Evolutionary conservation across 2,113 vertebrate genomes (phyloP), one percentile per base, ranked within the genome.

Genomic region (Tautogolabrus adspersus): DNA sequence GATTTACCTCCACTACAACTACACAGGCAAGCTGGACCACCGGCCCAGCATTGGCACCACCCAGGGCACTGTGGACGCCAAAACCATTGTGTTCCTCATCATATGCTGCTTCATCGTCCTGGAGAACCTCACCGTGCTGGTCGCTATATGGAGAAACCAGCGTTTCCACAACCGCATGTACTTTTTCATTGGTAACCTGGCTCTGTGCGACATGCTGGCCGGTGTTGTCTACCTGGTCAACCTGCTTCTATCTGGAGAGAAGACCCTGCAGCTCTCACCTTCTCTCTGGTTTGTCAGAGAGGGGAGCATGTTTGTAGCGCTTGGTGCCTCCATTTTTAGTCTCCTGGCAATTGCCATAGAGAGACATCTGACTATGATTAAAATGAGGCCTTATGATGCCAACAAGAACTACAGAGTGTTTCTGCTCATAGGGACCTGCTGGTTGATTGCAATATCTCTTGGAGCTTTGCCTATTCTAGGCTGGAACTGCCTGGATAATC

Each of bases 81-180:
- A 96, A 44, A 95, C 91, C 10, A 65, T 93, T 1, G 89, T 94
- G 15, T 96, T 97, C 90, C 89, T 99, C n/a, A 70, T 96, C 51
- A 81, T 98, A 5, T 97, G 97, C 91, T 93, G 96, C 91, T 95
- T 97, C 82, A 98, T 99, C 46, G 93, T 98, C 52, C 74, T 98
- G 89, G 98, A 99, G 94, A 99, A 99, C 90, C 77, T 99, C 75
- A 95, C 97, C 74, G 97, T 99, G 11, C 88, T 99, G 82, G 92
- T 97, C 22, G 97, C 96, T 78, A 97, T 99, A 89, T 99, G 97
- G 97, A 97, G 95, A 84, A 99, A 98, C 89, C 96, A 97, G 73
- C 94, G 92, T 73, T 97, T 99, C 83, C 97, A 99, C 92, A 98
- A 97, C 68, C 96, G 97, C 78, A 99, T 99, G 97, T 99, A 99